Evolutionary conservation across 1,140 invertebrate genomes (phyloP).

Genomic region (Geopemphigus sp.): DNA sequence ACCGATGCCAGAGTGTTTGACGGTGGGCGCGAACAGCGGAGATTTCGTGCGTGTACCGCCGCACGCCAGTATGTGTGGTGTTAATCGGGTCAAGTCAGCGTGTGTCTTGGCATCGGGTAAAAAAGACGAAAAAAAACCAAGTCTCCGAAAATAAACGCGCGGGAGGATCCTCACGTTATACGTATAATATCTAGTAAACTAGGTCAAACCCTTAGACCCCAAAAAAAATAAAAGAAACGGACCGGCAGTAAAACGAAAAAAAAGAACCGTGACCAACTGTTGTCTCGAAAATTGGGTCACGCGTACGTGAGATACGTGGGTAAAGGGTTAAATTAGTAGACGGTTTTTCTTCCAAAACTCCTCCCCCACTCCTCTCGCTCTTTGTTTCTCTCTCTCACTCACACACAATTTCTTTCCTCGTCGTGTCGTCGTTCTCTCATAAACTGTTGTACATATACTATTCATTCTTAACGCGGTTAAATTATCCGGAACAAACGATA

Average conservation of each 20-base stretch:
- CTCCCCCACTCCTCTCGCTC: neutral
- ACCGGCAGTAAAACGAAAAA: conserved; percentile 13
- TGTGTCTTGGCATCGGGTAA: conserved; percentile 32
- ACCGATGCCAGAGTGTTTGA: neutral
- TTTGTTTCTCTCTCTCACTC: too few relatives aligned
- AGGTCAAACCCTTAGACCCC: conserved; percentile 45
- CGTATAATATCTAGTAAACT: neutral
- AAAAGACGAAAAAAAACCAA: neutral
- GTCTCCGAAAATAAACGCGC: conserved; percentile 43
- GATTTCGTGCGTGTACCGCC: neutral
- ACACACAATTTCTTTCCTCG: too few relatives aligned
- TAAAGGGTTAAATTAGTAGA: conserved; percentile 33
- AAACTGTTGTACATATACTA: neutral
- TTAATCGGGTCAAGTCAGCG: conserved; percentile 34
- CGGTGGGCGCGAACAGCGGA: conserved; percentile 15
- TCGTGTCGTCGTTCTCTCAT: neutral
- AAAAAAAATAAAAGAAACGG: conserved; percentile 19
- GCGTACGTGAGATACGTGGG: neutral
- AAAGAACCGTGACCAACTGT: conserved; percentile 47
- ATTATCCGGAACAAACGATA: conserved; percentile 37
- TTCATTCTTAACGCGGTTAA: conserved; percentile 26
- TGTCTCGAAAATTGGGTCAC: conserved; percentile 40
- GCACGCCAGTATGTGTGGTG: too few relatives aligned
- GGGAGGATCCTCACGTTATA: neutral
- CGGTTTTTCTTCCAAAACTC: conserved; percentile 2